phyloP scores from a whole-genome alignment of 2,888 invertebrate genomes.

The Anoncus sp. region DNA sequence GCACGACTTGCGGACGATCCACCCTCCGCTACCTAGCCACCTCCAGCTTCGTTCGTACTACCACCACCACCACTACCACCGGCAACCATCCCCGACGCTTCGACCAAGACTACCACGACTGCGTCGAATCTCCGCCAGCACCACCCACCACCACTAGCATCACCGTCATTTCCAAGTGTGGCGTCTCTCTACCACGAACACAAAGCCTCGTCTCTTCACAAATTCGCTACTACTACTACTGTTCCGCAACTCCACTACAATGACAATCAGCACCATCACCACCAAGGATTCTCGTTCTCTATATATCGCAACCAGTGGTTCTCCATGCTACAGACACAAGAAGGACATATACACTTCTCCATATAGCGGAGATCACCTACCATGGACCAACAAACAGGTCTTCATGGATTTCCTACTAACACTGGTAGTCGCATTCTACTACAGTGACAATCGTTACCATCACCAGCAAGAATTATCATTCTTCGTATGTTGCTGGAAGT shows the following conservation, averaged over 20 bases:
- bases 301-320: constrained; percentile 65
- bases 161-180: constrained; percentile 51
- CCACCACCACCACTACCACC: constrained; percentile 55
- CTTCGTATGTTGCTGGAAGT: constrained; percentile 1
- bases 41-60: constrained; percentile 72
- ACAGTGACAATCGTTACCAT: constrained; percentile 1
- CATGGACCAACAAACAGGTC: constrained; percentile 10
- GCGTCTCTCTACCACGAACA: constrained; percentile 62
- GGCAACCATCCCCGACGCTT: constrained; percentile 55
- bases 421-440: not conserved
- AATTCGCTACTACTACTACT: constrained; percentile 45
- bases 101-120: constrained; percentile 59
- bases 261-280: constrained; percentile 63
- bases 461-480: constrained; percentile 9
- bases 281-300: constrained; percentile 29
- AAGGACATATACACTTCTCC: constrained; percentile 9
- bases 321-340: constrained; percentile 60
- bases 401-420: constrained; percentile 20
- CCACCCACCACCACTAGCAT: constrained; percentile 64
- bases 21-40: constrained; percentile 78
- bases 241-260: constrained; percentile 55
- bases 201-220: constrained; percentile 37
- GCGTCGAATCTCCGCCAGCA: constrained; percentile 67
- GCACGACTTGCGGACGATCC: constrained; percentile 81
- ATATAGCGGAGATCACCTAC: constrained; percentile 10